These are phyloP conservation scores for Morpho helenor DNA, from an alignment of 2,888 invertebrate species.

Conservation along the genomic window DNA sequence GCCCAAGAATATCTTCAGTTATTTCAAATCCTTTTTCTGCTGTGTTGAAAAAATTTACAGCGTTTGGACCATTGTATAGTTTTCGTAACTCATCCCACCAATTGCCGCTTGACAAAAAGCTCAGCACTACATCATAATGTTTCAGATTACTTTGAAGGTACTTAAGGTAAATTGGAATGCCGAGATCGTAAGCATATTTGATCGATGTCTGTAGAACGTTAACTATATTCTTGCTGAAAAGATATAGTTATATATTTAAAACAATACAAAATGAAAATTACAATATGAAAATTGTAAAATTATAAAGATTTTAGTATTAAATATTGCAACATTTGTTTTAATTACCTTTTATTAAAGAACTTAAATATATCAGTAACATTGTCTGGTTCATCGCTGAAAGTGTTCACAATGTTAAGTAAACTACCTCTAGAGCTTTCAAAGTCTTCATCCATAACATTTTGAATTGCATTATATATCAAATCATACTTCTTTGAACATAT, in stretches of 20 bases:
- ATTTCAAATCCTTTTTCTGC: slow-evolving; percentile 57
- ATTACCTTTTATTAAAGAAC: slow-evolving; percentile 51
- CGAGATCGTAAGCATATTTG: slow-evolving; percentile 56
- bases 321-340: neutral
- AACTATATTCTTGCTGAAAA: slow-evolving; percentile 49
- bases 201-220: slow-evolving; percentile 44
- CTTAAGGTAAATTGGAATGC: slow-evolving; percentile 56
- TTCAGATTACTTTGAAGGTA: slow-evolving; percentile 58
- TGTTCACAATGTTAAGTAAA: slow-evolving; percentile 40
- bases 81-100: slow-evolving; percentile 59
- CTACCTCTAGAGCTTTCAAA: slow-evolving; percentile 39
- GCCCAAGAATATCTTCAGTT: slow-evolving; percentile 52
- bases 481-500: slow-evolving; percentile 55
- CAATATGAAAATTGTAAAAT: neutral
- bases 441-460: slow-evolving; percentile 40
- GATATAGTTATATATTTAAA: neutral
- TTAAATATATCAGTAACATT: slow-evolving; percentile 40
- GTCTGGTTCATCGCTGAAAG: slow-evolving; percentile 20
- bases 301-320: neutral
- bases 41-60: slow-evolving; percentile 47
- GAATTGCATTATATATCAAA: slow-evolving; percentile 42
- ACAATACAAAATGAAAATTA: neutral
- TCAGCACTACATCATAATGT: slow-evolving; percentile 51
- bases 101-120: slow-evolving; percentile 56
- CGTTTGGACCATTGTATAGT: slow-evolving; percentile 51